A percentile compares a stretch with the other conserved stretches of the same genome.
These are phyloP conservation scores for Sciurus carolinensis DNA, from an alignment of 2,797 vertebrate species.

Conservation along the genomic window DNA sequence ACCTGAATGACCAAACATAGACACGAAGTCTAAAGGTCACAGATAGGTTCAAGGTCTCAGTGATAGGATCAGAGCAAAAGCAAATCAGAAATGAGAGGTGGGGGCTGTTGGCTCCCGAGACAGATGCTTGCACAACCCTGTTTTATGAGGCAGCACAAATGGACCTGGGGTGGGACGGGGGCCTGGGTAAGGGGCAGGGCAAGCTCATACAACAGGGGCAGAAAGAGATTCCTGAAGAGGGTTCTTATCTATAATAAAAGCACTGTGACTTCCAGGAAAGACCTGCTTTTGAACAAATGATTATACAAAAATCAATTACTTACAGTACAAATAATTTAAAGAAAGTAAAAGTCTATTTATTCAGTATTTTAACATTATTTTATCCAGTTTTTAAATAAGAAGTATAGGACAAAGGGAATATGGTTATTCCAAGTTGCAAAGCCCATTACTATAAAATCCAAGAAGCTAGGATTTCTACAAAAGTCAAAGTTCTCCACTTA, in stretches of 20 bases:
- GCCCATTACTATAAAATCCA: background rate
- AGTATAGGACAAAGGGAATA: background rate
- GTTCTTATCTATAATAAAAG: background rate
- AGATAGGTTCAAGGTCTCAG: conserved; percentile 79
- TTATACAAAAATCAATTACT: conserved; percentile 28
- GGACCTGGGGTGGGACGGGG: background rate
- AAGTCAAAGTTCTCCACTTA: background rate
- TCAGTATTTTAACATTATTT: conserved; percentile 17
- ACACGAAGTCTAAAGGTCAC: conserved; percentile 80
- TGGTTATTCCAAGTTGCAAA: conserved; percentile 33
- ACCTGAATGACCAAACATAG: conserved; percentile 53
- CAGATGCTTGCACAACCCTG: conserved; percentile 21
- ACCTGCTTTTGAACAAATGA: background rate
- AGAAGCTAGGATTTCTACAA: background rate
- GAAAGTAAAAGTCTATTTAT: background rate
- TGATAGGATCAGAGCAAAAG: conserved; percentile 74
- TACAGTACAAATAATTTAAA: conserved; percentile 57
- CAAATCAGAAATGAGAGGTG: conserved; percentile 39
- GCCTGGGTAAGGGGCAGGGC: no score
- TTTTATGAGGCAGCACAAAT: background rate
- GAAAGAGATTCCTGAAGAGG: background rate
- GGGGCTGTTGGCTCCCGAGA: background rate
- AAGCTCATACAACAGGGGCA: background rate
- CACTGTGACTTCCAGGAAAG: background rate
- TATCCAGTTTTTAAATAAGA: conserved; percentile 42